A percentile compares a stretch with the other conserved stretches of the same genome.
Conservation (phyloP, 1,140 invertebrate species). For the Branchinecta lynchi region DNA sequence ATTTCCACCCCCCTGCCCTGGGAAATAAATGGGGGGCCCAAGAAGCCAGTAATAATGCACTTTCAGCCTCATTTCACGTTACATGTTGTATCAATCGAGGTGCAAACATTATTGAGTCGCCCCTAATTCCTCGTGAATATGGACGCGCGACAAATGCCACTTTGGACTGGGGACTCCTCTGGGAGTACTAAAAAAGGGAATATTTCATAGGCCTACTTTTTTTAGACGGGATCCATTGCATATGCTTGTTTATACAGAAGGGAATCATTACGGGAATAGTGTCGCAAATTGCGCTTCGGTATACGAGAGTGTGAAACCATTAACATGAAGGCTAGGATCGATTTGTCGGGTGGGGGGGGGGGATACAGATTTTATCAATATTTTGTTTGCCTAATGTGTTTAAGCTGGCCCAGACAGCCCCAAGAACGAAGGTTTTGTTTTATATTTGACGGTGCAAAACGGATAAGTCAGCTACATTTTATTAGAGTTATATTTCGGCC, state of each 20-base stretch:
- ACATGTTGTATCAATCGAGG: slow-evolving; percentile 11
- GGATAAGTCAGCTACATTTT: too few species aligned
- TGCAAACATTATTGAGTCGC: slow-evolving; percentile 5
- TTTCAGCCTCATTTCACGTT: slow-evolving; percentile 11
- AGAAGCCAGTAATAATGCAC: slow-evolving; percentile 3
- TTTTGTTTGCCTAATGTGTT: too few species aligned
- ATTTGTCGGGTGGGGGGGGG: neutral
- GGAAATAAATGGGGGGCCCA: neutral
- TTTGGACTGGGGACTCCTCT: neutral
- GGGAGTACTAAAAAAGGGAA: neutral
- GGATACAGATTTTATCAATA: too few species aligned
- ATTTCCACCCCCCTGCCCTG: slow-evolving; percentile 3
- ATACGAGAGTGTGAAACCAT: neutral
- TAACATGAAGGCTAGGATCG: slow-evolving; percentile 6
- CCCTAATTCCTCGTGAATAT: slow-evolving; percentile 7
- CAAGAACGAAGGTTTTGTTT: too few species aligned
- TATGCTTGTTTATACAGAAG: too few species aligned
- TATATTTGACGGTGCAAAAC: too few species aligned
- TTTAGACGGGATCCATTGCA: too few species aligned
- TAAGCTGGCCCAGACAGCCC: too few species aligned
- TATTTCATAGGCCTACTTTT: neutral
- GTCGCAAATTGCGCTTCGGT: too few species aligned
- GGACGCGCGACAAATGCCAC: slow-evolving; percentile 5
- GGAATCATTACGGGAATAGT: too few species aligned
- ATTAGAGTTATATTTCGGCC: too few species aligned